phyloP scores from a whole-genome alignment of 2,888 invertebrate species.

The Mongoloraphidia duomilia region DNA sequence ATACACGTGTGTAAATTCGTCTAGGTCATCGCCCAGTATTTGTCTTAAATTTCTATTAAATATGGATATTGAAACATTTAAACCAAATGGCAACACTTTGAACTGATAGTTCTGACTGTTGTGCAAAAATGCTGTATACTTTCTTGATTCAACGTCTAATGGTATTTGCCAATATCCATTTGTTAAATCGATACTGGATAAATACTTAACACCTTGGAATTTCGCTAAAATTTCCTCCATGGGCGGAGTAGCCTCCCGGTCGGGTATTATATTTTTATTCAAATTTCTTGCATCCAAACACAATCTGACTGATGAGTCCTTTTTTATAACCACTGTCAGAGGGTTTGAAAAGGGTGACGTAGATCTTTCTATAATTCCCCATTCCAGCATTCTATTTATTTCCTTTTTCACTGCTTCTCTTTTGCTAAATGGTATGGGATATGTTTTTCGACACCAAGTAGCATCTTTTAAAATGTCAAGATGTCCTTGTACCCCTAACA shows the following conservation, averaged over 20 bases:
- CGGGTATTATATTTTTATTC: background rate
- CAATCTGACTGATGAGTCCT: background rate
- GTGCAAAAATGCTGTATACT: conserved; percentile 5
- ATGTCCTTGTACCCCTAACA: too few species aligned
- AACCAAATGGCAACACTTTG: conserved; percentile 5
- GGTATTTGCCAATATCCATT: conserved; percentile 5
- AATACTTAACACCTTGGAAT: background rate
- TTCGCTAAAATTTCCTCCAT: background rate
- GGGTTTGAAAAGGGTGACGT: conserved; percentile 1
- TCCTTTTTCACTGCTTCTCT: background rate
- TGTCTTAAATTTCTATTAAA: background rate
- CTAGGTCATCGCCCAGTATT: background rate
- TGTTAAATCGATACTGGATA: conserved; percentile 4
- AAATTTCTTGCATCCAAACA: conserved; percentile 4
- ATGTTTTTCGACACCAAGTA: too few species aligned
- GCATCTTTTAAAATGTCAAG: too few species aligned
- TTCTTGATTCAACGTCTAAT: background rate
- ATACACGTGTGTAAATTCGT: background rate
- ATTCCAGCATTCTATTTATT: background rate
- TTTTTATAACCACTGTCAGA: conserved; percentile 2
- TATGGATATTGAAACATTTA: conserved; percentile 2
- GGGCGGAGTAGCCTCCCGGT: too few species aligned
- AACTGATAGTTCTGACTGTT: conserved; percentile 4
- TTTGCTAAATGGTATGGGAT: background rate
- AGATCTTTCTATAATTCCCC: conserved; percentile 1